Conservation (phyloP, 1,140 invertebrate species). For the Lucilia sericata region DNA sequence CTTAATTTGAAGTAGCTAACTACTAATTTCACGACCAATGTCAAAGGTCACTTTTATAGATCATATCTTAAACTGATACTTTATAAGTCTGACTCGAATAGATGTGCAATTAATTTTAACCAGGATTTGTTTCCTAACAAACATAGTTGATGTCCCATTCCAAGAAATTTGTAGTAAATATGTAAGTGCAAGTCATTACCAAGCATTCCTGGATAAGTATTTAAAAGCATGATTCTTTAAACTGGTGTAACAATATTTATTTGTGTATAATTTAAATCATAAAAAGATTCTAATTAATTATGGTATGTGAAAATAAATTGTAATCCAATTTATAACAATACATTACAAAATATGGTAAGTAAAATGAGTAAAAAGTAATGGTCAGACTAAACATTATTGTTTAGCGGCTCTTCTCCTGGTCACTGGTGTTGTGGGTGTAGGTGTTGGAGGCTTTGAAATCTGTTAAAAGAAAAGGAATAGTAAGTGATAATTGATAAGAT, state of each 20-base stretch:
- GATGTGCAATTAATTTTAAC: no score
- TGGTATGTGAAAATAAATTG: conserved; percentile 35
- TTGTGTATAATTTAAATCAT: conserved; percentile 33
- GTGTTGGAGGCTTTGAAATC: conserved; percentile 62
- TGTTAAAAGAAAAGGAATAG: conserved; percentile 46
- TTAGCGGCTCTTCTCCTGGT: conserved; percentile 56
- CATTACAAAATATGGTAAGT: conserved; percentile 13
- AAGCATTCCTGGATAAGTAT: no score
- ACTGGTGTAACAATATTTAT: background rate
- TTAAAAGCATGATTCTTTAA: background rate
- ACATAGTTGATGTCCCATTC: no score
- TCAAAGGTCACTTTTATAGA: no score
- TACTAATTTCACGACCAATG: no score
- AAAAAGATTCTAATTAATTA: conserved; percentile 36
- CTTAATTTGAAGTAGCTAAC: no score
- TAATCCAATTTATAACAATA: conserved; percentile 35
- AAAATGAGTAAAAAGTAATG: conserved; percentile 8
- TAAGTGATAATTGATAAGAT: background rate
- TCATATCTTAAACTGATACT: no score
- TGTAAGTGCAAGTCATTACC: no score
- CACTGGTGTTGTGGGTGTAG: conserved; percentile 61
- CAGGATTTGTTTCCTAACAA: no score
- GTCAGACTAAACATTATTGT: conserved; percentile 4
- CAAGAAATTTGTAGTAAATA: no score
- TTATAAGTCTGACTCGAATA: no score